phyloP scores from a whole-genome alignment of 92 coral and sea anemone species.

The Palythoa grandiflora region DNA sequence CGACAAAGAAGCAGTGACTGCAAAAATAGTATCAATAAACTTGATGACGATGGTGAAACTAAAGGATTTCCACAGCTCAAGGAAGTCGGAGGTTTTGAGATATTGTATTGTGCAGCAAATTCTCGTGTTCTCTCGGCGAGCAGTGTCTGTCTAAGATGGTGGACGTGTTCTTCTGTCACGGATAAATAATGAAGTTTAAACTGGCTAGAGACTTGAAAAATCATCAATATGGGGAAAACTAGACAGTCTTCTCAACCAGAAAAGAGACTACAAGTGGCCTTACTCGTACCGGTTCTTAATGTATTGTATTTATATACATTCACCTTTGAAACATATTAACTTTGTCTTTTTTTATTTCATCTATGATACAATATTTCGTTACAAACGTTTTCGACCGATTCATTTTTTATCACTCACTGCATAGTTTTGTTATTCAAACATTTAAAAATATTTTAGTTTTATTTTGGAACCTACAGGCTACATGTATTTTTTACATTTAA shows the following conservation, averaged over 20 bases:
- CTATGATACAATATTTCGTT: too few species aligned
- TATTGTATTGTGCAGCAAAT: constrained; percentile 41
- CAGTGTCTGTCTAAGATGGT: background rate
- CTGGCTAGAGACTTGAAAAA: background rate
- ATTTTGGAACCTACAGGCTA: too few species aligned
- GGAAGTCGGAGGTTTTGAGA: constrained; percentile 41
- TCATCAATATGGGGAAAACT: background rate
- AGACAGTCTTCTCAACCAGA: background rate
- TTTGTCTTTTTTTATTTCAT: too few species aligned
- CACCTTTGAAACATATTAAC: too few species aligned
- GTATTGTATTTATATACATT: too few species aligned
- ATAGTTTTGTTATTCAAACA: too few species aligned
- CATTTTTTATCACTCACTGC: too few species aligned
- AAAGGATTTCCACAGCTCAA: constrained; percentile 44
- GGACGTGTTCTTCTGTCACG: constrained; percentile 4
- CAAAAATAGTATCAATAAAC: constrained; percentile 47
- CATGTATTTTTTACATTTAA: too few species aligned
- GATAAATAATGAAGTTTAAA: background rate
- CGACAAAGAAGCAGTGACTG: constrained; percentile 49
- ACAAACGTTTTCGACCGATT: too few species aligned
- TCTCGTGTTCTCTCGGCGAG: background rate
- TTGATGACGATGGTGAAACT: constrained; percentile 36
- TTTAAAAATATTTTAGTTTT: too few species aligned
- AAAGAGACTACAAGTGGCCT: background rate
- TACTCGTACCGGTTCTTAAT: too few species aligned